phyloP scores from a whole-genome alignment of 2,113 vertebrate genomes.

The Pygoscelis antarcticus region DNA sequence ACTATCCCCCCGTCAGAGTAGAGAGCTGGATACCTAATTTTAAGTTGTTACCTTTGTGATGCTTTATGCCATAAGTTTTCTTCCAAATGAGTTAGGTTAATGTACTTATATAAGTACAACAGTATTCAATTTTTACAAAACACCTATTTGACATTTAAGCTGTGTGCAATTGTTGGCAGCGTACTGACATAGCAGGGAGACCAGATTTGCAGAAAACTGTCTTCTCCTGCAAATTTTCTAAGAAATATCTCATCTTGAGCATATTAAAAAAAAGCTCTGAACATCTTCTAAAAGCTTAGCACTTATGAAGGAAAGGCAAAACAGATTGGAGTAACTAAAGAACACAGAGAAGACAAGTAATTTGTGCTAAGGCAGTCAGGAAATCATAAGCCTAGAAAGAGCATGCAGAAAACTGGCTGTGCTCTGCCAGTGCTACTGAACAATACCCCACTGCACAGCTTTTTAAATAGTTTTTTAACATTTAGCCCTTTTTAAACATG shows the following conservation, averaged over 20 bases:
- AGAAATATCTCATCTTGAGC: not conserved
- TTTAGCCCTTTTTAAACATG: slow-evolving; percentile 27
- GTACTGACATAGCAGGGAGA: not conserved
- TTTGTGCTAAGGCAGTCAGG: not conserved
- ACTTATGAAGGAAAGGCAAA: not conserved
- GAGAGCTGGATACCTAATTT: not conserved
- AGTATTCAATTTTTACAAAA: not conserved
- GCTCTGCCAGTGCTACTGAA: slow-evolving; percentile 44
- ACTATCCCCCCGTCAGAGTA: not conserved
- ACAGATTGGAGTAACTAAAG: slow-evolving; percentile 2
- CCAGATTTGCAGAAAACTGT: not conserved
- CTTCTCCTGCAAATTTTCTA: not conserved
- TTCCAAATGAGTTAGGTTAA: not conserved
- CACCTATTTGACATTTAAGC: not conserved
- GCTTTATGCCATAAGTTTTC: not conserved
- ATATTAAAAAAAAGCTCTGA: not conserved
- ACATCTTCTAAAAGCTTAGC: slow-evolving; percentile 4
- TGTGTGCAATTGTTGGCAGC: not conserved
- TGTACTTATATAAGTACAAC: not conserved
- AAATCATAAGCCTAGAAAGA: slow-evolving; percentile 57
- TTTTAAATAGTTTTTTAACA: slow-evolving; percentile 39
- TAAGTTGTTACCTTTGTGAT: not conserved
- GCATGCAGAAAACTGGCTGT: slow-evolving; percentile 3
- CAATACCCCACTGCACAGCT: slow-evolving; percentile 22
- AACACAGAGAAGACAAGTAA: slow-evolving; percentile 1